phyloP scores from a whole-genome alignment of 2,797 vertebrate species.

The Poecilia velifera region DNA sequence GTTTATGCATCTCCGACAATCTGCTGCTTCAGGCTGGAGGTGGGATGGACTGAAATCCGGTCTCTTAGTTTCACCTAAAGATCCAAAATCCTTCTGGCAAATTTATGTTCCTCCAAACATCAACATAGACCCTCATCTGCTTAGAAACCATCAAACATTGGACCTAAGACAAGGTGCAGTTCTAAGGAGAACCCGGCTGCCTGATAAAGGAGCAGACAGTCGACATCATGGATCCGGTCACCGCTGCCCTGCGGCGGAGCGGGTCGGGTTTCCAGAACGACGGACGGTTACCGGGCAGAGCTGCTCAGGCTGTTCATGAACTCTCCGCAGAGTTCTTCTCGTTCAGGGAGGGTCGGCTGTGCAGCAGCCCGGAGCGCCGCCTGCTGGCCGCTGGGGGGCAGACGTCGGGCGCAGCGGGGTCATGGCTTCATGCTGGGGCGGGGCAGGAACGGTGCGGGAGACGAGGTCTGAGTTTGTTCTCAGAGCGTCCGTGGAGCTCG shows the following conservation, averaged over 20 bases:
- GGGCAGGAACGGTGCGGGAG: slow-evolving; percentile 24
- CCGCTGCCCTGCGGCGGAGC: slow-evolving; percentile 17
- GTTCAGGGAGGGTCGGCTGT: slow-evolving; percentile 27
- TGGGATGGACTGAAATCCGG: not conserved
- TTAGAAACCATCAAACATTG: not conserved
- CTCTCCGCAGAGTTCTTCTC: slow-evolving; percentile 18
- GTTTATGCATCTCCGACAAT: slow-evolving; percentile 3
- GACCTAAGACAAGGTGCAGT: slow-evolving; percentile 7
- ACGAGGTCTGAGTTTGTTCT: slow-evolving; percentile 30
- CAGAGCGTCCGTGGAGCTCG: slow-evolving; percentile 3
- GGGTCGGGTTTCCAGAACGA: not conserved
- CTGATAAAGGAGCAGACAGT: slow-evolving; percentile 21
- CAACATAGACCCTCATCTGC: not conserved
- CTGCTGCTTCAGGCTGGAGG: not conserved
- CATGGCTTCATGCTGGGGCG: slow-evolving; percentile 63
- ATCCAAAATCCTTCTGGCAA: not conserved
- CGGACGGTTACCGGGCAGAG: slow-evolving; percentile 20
- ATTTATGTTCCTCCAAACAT: not conserved
- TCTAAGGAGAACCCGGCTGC: slow-evolving; percentile 55
- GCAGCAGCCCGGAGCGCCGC: slow-evolving; percentile 20
- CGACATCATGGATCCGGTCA: slow-evolving; percentile 15
- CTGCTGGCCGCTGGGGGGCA: not conserved
- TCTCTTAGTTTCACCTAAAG: not conserved
- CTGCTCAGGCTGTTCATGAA: slow-evolving; percentile 13
- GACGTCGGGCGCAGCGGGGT: slow-evolving; percentile 29